A percentile compares a stretch with the other conserved stretches of the same genome.
These are phyloP conservation scores for Cephus sareptanus DNA, from an alignment of 2,888 invertebrate genomes.

Conservation along the genomic window DNA sequence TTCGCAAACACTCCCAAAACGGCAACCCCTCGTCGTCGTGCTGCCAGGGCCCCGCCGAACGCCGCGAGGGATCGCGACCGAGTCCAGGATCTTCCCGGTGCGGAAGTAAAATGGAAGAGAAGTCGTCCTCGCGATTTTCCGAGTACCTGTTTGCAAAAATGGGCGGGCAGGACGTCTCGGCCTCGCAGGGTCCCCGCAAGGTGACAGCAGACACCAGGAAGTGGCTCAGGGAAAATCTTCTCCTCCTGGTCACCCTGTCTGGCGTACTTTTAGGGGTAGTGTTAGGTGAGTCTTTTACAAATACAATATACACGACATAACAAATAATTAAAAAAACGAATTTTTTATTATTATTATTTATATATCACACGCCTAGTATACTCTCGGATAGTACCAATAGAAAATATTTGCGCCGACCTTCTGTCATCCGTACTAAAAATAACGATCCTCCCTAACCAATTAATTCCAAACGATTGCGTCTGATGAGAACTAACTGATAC, in stretches of 20 bases:
- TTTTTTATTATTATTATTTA: not conserved
- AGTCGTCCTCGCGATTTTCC: slow-evolving; percentile 71
- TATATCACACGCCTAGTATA: not conserved
- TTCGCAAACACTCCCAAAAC: slow-evolving; percentile 64
- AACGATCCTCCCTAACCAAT: not conserved
- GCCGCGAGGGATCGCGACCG: slow-evolving; percentile 61
- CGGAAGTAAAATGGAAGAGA: slow-evolving; percentile 63
- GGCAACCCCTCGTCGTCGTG: slow-evolving; percentile 65
- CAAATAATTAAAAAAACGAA: not conserved
- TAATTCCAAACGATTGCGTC: not conserved
- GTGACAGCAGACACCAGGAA: slow-evolving; percentile 73
- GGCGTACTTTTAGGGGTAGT: slow-evolving; percentile 83
- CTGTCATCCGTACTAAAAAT: not conserved
- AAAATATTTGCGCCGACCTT: not conserved
- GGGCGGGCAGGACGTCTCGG: slow-evolving; percentile 69
- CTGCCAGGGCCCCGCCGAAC: slow-evolving; percentile 64
- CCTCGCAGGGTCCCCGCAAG: slow-evolving; percentile 73
- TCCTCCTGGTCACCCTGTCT: slow-evolving; percentile 81
- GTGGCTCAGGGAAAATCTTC: slow-evolving; percentile 81
- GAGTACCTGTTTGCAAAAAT: slow-evolving; percentile 85
- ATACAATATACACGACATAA: not conserved
- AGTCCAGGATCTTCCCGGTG: slow-evolving; percentile 40
- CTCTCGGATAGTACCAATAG: not conserved
- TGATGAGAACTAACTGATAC: slow-evolving; percentile 4
- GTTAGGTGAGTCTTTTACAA: slow-evolving; percentile 71